These are phyloP conservation scores for Mus pahari DNA, from an alignment of 2,113 vertebrate species.

Conservation along the genomic window DNA sequence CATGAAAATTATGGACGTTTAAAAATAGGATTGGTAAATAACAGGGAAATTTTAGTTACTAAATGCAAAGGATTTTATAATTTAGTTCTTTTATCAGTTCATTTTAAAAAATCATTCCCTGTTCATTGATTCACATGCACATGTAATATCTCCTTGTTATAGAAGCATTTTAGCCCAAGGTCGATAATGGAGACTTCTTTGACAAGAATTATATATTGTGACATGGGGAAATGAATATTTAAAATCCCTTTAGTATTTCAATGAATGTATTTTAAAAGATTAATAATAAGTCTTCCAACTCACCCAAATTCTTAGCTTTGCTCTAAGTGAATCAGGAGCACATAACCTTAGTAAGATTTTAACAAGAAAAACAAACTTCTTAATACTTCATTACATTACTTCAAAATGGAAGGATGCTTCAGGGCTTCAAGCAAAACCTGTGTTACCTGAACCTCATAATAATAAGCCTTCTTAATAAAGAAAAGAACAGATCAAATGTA, in stretches of 20 bases:
- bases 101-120: constrained; percentile 60
- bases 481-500: constrained; percentile 87
- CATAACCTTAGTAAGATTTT: constrained; percentile 88
- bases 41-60: constrained; percentile 70
- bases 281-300: constrained; percentile 82
- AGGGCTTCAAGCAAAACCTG: constrained; percentile 85
- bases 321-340: constrained; percentile 84
- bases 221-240: constrained; percentile 81
- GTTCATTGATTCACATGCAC: constrained; percentile 48
- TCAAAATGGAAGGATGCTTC: constrained; percentile 91
- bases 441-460: constrained; percentile 91
- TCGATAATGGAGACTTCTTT: constrained; percentile 74
- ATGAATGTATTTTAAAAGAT: constrained; percentile 86
- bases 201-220: constrained; percentile 72
- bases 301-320: constrained; percentile 80
- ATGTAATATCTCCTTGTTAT: constrained; percentile 26
- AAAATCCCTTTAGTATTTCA: constrained; percentile 81
- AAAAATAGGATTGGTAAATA: constrained; percentile 50
- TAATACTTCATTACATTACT: constrained; percentile 95
- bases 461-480: constrained; percentile 90
- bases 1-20: constrained; percentile 40
- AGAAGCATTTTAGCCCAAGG: constrained; percentile 56
- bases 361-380: constrained; percentile 95
- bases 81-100: constrained; percentile 66
- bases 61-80: constrained; percentile 59